phyloP scores from a whole-genome alignment of 2,113 vertebrate species.

The Amblyopsis rosae region DNA sequence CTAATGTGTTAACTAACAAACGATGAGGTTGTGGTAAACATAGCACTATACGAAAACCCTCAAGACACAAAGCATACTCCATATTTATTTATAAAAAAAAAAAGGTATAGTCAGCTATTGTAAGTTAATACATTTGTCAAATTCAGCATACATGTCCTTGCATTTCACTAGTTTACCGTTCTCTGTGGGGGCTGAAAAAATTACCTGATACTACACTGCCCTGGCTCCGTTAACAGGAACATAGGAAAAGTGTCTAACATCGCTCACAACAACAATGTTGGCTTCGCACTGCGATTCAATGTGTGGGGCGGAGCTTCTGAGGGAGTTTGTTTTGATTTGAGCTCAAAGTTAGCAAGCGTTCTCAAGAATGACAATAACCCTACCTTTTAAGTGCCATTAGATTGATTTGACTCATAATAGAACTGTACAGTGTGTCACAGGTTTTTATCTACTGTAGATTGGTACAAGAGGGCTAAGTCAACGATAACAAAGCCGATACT shows the following conservation, averaged over 20 bases:
- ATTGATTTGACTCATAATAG: constrained; percentile 48
- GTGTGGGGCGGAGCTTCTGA: too few species aligned
- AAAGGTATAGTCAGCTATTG: too few species aligned
- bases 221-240: constrained; percentile 13
- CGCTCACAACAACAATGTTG: too few species aligned
- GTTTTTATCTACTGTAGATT: constrained; percentile 36
- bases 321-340: too few species aligned
- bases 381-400: constrained; percentile 34
- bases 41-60: neutral
- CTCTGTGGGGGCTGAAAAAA: too few species aligned
- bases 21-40: constrained; percentile 40
- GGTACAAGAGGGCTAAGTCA: constrained; percentile 26
- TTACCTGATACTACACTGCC: neutral
- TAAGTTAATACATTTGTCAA: too few species aligned
- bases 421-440: constrained; percentile 37
- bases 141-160: too few species aligned
- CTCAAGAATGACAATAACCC: constrained; percentile 16
- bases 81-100: too few species aligned
- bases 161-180: too few species aligned
- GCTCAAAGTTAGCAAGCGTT: neutral
- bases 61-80: constrained; percentile 13
- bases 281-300: too few species aligned
- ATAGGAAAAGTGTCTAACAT: too few species aligned
- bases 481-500: constrained; percentile 20
- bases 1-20: constrained; percentile 4